Evolutionary conservation across 53 echinoderm and acorn worm genomes (phyloP).

Genomic region (Mesocentrotus franciscanus): DNA sequence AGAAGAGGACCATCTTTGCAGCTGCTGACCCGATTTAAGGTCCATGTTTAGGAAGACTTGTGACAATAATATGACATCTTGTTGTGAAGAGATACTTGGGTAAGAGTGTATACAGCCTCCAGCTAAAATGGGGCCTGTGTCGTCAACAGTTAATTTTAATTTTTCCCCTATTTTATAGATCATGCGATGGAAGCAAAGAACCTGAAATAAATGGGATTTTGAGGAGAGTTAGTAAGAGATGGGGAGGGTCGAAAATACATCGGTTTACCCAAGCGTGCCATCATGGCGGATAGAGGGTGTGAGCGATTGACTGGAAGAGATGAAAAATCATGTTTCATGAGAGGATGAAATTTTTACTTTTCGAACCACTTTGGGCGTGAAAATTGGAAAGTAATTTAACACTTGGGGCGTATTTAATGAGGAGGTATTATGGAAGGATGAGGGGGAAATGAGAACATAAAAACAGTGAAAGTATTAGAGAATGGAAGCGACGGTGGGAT

Average conservation of each 20-base stretch:
- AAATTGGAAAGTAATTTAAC: conserved; percentile 30
- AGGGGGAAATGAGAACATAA: neutral
- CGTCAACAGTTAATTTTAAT: neutral
- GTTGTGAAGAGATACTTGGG: neutral
- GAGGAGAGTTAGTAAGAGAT: neutral
- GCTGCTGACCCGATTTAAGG: conserved; percentile 19
- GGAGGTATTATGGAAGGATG: neutral
- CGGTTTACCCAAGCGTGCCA: neutral
- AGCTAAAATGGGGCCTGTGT: neutral
- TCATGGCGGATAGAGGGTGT: neutral
- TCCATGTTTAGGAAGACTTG: neutral
- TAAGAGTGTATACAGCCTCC: neutral
- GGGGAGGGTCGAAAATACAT: neutral
- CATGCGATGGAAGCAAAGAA: neutral
- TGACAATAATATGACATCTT: conserved; percentile 4
- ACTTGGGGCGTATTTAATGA: conserved; percentile 30
- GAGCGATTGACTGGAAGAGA: conserved; percentile 23
- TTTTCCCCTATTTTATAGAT: neutral
- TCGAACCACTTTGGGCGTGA: conserved; percentile 29
- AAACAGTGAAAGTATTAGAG: neutral
- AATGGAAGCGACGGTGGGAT: neutral
- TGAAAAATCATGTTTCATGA: conserved; percentile 42
- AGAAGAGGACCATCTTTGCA: neutral
- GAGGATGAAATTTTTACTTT: neutral
- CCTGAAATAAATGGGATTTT: neutral